phyloP scores from a whole-genome alignment of 2,888 invertebrate genomes.

The Noctua pronuba region DNA sequence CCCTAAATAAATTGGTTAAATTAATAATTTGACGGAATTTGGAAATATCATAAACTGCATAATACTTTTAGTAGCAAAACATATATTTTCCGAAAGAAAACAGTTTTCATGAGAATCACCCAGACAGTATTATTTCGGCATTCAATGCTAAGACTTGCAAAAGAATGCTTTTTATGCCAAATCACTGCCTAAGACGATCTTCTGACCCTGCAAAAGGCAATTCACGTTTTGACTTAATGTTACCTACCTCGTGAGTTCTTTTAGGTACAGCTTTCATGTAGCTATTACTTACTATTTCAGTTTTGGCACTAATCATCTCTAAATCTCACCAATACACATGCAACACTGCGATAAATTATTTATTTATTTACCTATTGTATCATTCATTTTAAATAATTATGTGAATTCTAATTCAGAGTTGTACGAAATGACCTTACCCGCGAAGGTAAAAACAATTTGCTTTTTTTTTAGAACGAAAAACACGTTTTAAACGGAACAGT shows the following conservation, averaged over 20 bases:
- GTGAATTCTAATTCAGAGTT: constrained; percentile 49
- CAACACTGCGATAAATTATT: neutral
- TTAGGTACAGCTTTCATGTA: neutral
- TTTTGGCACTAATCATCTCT: neutral
- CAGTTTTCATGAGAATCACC: neutral
- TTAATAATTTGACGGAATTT: too few relatives aligned
- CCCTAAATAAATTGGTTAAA: neutral
- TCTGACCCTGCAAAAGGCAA: neutral
- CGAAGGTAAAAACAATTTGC: constrained; percentile 62
- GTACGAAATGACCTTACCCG: constrained; percentile 59
- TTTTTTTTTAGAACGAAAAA: constrained; percentile 63
- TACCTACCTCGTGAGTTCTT: neutral
- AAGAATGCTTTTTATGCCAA: neutral
- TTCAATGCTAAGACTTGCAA: neutral
- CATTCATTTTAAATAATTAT: constrained; percentile 32
- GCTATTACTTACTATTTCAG: neutral
- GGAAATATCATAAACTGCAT: too few relatives aligned
- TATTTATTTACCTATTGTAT: neutral
- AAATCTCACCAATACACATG: constrained; percentile 3
- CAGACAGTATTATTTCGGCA: too few relatives aligned
- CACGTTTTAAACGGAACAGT: constrained; percentile 54
- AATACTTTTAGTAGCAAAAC: neutral
- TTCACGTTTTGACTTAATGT: neutral
- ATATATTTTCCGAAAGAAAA: neutral
- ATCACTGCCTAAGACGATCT: neutral